Conservation (phyloP, 2,113 vertebrate genomes). For the Hemiprocne comata region DNA sequence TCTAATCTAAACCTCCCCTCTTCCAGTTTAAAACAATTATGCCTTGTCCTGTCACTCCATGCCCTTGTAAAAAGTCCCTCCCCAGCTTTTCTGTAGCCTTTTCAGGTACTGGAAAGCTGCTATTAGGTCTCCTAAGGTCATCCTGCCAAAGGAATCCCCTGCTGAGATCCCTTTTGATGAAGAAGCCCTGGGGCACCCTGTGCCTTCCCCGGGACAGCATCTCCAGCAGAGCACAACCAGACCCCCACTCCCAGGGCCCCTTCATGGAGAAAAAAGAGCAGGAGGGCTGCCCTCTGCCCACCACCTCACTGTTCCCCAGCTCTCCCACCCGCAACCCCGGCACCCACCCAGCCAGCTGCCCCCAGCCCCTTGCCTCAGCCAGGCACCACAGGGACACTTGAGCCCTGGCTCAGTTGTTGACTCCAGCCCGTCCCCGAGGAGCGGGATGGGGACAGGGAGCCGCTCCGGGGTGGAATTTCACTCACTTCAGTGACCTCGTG, state of each 20-base stretch:
- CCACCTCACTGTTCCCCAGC: background rate
- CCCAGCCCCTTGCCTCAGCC: fast-evolving
- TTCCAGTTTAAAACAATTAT: too few relatives aligned
- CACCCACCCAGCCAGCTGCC: background rate
- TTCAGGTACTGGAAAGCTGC: too few relatives aligned
- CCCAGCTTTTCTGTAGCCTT: too few relatives aligned
- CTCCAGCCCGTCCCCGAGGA: background rate
- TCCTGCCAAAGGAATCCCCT: background rate
- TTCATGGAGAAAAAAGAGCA: background rate
- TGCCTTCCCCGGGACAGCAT: fast-evolving
- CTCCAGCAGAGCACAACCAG: fast-evolving
- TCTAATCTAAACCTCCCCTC: too few relatives aligned
- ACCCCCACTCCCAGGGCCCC: background rate
- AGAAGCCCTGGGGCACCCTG: background rate
- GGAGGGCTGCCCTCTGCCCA: background rate
- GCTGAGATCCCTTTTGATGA: too few relatives aligned
- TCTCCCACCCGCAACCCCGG: background rate
- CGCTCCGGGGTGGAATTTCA: background rate
- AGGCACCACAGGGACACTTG: background rate
- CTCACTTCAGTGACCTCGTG: background rate
- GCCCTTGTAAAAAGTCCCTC: too few relatives aligned
- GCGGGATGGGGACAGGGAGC: background rate
- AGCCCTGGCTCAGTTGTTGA: background rate
- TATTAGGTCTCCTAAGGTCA: too few relatives aligned
- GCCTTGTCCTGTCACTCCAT: too few relatives aligned